Base-by-base conservation (phyloP, 2,113 vertebrate genomes). In the Dromaius novaehollandiae region DNA sequence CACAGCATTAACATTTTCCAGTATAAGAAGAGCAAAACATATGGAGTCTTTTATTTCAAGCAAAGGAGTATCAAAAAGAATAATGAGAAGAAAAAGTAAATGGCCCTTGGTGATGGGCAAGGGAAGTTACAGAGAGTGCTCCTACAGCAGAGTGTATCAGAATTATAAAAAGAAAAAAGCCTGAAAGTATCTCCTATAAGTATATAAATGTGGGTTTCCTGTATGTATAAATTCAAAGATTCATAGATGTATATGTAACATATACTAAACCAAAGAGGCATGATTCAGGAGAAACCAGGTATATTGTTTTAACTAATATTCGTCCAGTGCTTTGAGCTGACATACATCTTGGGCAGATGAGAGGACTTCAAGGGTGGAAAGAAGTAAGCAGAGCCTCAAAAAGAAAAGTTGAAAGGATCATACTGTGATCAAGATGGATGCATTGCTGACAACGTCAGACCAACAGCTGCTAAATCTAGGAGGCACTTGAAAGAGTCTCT, bases 401-500 rank as follows among this genome's bases (percentile, higher is more conserved):
- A 88, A 86, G 89, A n/a, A 3, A 88, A 81, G 82, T 89, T 89
- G 82, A 92, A 96, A 96, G 94, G 75, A 73, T 71, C 78, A 1
- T 2, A 26, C 53, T 83, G 85, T 81, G 91, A 95, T 94, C 79
- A 90, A 95, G 95, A 96, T 93, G 94, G 89, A 96, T 97, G 94
- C 17, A 0, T 91, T 89, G 95, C 85, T 91, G 89, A 88, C 89
- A 68, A 32, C 66, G 89, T 83, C 91, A 66, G 89, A 95, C 87
- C 91, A 93, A 55, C 93, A 89, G 94, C 93, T 97, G 96, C 94
- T 91, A 75, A 91, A 91, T 88, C 93, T 42, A 16, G 86, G 84
- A 82, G 93, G 82, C 89, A 94, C 91, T 86, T 96, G 94, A 95
- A 95, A 91, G 94, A 91, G 89, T 55, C 74, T 92, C 94, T 96